Base-by-base conservation (phyloP, 1,140 invertebrate genomes). In the Habropoda laboriosa region DNA sequence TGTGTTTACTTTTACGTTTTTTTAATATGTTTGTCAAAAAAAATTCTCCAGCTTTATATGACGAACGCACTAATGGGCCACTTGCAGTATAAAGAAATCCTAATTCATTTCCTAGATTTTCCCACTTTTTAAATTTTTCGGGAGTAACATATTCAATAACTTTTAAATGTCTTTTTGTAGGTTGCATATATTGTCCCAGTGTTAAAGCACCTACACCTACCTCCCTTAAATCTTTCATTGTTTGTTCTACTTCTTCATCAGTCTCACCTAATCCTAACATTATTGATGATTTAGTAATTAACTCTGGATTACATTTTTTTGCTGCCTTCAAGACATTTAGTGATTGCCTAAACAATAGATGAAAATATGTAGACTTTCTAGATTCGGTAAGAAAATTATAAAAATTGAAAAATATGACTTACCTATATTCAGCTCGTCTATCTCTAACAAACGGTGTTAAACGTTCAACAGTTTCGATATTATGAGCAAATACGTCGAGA, bases 131-230 rank as follows among this genome's bases (percentile, higher is more conserved):
- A 91, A 98, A 99, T 92, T 98, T 99, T 81, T 97, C 97, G 0
- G 99, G 99, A 1, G 98, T 99, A 0, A 99, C 96, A 93, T 99
- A 99, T 92, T 99, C 99, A 64, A 97, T 96, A 0, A 99, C 98
- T 94, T 98, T 98, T 7, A 99, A 93, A 94, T 99, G 99, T 64
- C 96, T 94, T 90, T 99, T 99, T 3, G 99, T 99, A 0, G 99
- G 99, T 91, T 99, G 99, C 98, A 99, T 99, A 91, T 99, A 99
- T 91, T 99, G 99, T 0, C 99, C 99, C 10, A 99, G 93, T 1
- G 99, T 99, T 0, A 99, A 87, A 91, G 98, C 99, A 90, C 99
- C 98, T 0, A 99, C 99, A 38, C 96, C 96, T 45, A 93, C 95
- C 24, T 93, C 90, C 77, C 96, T 93, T 6, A 99, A 92, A 94